Conservation (phyloP, 1,140 invertebrate species). For the Agrypnia vestita region DNA sequence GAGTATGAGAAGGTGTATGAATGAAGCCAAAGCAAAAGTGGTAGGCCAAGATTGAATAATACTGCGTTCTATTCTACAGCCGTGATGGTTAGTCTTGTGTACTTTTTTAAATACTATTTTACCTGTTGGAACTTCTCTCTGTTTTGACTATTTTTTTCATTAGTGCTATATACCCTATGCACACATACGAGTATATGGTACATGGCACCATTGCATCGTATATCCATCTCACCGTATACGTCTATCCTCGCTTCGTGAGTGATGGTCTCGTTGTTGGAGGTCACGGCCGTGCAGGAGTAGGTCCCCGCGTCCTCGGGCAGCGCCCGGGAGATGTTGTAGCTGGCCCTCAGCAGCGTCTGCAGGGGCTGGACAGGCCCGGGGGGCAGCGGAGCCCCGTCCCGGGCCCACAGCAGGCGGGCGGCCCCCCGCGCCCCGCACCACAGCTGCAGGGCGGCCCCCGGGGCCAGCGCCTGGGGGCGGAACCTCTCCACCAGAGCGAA, state of each 20-base stretch:
- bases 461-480: conserved; percentile 33
- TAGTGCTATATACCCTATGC: too few species aligned
- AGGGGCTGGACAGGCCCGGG: too few species aligned
- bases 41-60: too few species aligned
- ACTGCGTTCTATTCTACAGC: too few species aligned
- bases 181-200: too few species aligned
- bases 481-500: conserved; percentile 48
- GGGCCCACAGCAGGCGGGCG: conserved; percentile 43
- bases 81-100: too few species aligned
- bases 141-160: too few species aligned
- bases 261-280: conserved; percentile 39
- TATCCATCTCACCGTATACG: conserved; percentile 50
- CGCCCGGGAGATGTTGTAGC: conserved; percentile 46
- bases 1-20: too few species aligned
- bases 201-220: neutral
- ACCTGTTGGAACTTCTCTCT: too few species aligned
- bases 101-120: too few species aligned
- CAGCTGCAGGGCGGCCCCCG: conserved; percentile 44
- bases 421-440: conserved; percentile 52
- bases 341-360: conserved; percentile 1
- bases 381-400: conserved; percentile 45
- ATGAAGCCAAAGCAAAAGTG: too few species aligned
- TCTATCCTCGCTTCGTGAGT: conserved; percentile 54
- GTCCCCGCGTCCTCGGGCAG: conserved; percentile 51
- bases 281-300: conserved; percentile 51